Conservation (phyloP, 1,140 invertebrate species). For the Campoletis sonorensis region DNA sequence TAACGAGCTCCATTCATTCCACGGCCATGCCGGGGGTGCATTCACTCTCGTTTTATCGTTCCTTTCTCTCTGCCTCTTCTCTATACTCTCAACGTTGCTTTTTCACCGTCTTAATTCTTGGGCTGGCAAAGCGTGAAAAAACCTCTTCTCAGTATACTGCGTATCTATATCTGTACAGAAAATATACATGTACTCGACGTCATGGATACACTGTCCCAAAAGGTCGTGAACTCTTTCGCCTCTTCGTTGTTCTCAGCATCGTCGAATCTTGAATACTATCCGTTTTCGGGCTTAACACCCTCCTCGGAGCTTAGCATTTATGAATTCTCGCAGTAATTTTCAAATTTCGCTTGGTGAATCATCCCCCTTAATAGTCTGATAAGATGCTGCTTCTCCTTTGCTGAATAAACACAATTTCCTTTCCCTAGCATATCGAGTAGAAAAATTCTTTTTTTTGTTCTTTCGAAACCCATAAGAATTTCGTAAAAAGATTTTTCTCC, state of each 20-base stretch:
- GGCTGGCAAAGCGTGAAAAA: constrained; percentile 20
- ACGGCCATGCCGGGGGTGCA: background rate
- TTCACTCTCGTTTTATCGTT: constrained; percentile 42
- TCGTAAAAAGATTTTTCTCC: no score
- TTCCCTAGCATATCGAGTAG: no score
- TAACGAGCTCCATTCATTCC: constrained; percentile 56
- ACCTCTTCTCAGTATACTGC: background rate
- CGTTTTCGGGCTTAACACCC: background rate
- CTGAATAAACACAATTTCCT: no score
- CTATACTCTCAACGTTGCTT: constrained; percentile 24
- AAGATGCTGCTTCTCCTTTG: no score
- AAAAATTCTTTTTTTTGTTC: no score
- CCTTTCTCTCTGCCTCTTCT: background rate
- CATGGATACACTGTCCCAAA: background rate
- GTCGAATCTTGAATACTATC: background rate
- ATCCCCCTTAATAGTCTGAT: no score
- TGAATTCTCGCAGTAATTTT: background rate
- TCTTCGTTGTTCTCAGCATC: background rate
- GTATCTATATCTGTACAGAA: constrained; percentile 5
- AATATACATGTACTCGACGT: background rate
- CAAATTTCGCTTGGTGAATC: background rate
- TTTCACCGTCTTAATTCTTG: constrained; percentile 25
- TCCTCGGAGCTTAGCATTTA: background rate
- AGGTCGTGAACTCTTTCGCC: constrained; percentile 18
- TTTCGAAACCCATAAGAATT: no score